Conservation (phyloP, 2,797 vertebrate genomes). For the Onychomys leucogaster region DNA sequence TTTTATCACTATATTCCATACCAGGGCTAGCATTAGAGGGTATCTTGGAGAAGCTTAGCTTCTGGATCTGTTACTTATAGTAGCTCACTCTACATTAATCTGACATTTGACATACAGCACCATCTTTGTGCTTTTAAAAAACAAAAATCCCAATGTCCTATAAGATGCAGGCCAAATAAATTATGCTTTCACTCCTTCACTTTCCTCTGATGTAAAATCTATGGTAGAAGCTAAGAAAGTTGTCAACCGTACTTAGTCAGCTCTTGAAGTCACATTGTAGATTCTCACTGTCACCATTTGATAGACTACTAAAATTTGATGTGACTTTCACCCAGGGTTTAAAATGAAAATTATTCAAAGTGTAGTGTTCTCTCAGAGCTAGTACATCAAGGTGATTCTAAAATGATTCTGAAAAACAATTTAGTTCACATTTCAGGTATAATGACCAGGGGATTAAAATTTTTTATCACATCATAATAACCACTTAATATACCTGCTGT, state of each 20-base stretch:
- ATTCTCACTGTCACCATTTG: slow-evolving; percentile 21
- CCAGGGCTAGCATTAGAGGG: neutral
- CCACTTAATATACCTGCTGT: slow-evolving; percentile 22
- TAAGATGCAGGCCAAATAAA: neutral
- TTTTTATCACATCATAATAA: slow-evolving; percentile 38
- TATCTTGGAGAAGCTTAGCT: neutral
- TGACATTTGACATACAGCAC: slow-evolving; percentile 11
- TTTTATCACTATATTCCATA: neutral
- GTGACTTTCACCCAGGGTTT: slow-evolving; percentile 54
- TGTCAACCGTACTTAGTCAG: neutral
- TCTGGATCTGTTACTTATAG: neutral
- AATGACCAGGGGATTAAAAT: slow-evolving; percentile 44
- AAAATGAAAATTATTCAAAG: slow-evolving; percentile 65
- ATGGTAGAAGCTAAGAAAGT: neutral
- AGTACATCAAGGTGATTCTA: slow-evolving; percentile 51
- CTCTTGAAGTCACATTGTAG: slow-evolving; percentile 10
- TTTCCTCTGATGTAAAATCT: neutral
- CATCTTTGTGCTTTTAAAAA: neutral
- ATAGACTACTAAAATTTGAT: slow-evolving; percentile 56
- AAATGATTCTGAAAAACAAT: slow-evolving; percentile 37
- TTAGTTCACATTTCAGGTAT: slow-evolving; percentile 56
- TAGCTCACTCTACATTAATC: neutral
- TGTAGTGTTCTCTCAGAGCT: slow-evolving; percentile 19
- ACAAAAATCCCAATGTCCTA: neutral
- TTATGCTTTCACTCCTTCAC: neutral